These are phyloP conservation scores for Eira barbara DNA, from an alignment of 2,113 vertebrate species.

Conservation along the genomic window DNA sequence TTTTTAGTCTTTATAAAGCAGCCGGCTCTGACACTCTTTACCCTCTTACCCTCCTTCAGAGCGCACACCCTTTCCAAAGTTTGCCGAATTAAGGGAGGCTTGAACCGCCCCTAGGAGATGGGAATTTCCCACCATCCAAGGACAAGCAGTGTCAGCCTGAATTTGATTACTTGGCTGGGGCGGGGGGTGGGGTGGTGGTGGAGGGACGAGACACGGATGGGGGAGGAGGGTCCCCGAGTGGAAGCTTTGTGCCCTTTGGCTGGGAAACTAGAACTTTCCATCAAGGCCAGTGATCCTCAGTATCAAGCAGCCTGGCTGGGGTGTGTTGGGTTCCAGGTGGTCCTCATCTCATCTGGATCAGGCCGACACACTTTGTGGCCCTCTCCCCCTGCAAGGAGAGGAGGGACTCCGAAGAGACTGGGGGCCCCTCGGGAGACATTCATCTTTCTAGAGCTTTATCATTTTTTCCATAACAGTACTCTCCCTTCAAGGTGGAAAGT, in stretches of 20 bases:
- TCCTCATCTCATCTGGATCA: conserved; percentile 32
- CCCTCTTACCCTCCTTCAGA: background rate
- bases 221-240: background rate
- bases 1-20: background rate
- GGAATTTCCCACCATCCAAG: background rate
- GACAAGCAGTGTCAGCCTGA: background rate
- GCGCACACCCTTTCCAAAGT: background rate
- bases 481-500: conserved; percentile 63
- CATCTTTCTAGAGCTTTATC: conserved; percentile 62
- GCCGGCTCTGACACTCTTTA: background rate
- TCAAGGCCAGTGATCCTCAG: background rate
- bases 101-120: background rate
- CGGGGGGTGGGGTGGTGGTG: background rate
- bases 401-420: conserved; percentile 1
- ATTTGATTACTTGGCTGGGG: background rate
- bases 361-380: background rate
- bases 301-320: background rate
- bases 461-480: conserved; percentile 68
- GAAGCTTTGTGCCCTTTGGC: background rate
- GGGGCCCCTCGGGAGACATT: conserved; percentile 60
- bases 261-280: background rate
- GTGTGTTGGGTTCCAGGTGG: conserved; percentile 46
- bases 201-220: background rate
- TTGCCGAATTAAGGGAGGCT: background rate
- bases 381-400: background rate